Evolutionary conservation across 2,888 invertebrate genomes (phyloP).

Genomic region (Artemia sinica): DNA sequence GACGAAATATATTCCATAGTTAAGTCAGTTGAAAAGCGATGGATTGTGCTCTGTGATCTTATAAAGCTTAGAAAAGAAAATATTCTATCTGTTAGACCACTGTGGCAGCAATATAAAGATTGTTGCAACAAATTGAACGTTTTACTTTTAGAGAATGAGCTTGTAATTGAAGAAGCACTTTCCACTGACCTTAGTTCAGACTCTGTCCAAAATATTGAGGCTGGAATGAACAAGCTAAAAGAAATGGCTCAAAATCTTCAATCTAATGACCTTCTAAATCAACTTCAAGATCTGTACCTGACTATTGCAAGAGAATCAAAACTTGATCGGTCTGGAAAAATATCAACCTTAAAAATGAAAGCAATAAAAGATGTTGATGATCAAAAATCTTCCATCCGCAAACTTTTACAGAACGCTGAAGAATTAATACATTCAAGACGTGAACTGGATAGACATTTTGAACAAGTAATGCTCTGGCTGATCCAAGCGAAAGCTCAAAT

Average conservation of each 20-base stretch:
- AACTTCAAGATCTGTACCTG: not conserved
- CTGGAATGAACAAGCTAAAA: slow-evolving; percentile 8
- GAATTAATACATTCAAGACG: not conserved
- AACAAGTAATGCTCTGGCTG: not conserved
- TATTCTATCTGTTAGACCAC: not conserved
- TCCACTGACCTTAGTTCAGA: not conserved
- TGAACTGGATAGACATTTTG: not conserved
- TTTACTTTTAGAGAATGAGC: not conserved
- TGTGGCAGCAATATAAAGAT: not conserved
- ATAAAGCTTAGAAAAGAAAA: not conserved
- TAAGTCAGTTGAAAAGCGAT: not conserved
- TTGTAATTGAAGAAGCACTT: not conserved
- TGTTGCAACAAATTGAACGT: not conserved
- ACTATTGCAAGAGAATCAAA: slow-evolving; percentile 5
- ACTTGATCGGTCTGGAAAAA: slow-evolving; percentile 9
- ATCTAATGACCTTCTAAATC: not conserved
- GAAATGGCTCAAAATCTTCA: not conserved
- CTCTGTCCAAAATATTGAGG: slow-evolving; percentile 3
- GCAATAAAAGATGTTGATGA: not conserved
- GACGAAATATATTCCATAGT: slow-evolving; percentile 1
- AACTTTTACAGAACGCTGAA: not conserved
- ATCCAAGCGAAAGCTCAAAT: not conserved
- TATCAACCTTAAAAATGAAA: not conserved
- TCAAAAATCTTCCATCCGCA: not conserved
- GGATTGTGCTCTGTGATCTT: not conserved